Conservation (phyloP, 2,797 vertebrate genomes). For the Sebastes jordani region DNA sequence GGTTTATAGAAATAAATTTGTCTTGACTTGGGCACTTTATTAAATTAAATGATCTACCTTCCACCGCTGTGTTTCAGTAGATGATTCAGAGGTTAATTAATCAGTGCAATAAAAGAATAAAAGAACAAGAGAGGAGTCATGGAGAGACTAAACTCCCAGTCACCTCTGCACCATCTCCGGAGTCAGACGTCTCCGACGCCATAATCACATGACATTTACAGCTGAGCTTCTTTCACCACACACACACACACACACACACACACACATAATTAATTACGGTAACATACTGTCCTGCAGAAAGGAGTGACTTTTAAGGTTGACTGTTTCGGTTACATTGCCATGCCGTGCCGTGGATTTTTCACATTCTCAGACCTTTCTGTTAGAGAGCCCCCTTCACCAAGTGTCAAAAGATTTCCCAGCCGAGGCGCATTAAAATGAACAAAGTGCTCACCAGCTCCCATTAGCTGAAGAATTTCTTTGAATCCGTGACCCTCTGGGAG, state of each 20-base stretch:
- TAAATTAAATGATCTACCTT: not conserved
- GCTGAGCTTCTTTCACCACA: not conserved
- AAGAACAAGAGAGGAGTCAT: not conserved
- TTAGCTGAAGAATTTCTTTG: constrained; percentile 65
- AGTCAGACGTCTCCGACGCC: not conserved
- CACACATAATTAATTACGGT: constrained; percentile 23
- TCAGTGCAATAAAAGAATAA: not conserved
- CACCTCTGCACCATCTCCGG: not conserved
- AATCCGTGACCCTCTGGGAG: constrained; percentile 61
- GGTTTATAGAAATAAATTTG: not conserved
- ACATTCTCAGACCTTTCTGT: constrained; percentile 48
- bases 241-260: not conserved
- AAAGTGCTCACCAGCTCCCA: constrained; percentile 68
- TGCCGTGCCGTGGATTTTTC: constrained; percentile 14
- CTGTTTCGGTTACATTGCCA: constrained; percentile 7
- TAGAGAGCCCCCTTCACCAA: constrained; percentile 11
- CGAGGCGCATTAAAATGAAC: constrained; percentile 67
- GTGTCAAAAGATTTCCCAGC: constrained; percentile 65
- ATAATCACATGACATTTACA: constrained; percentile 54
- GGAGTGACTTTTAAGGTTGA: constrained; percentile 42
- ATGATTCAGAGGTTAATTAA: not conserved
- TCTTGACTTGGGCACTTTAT: not conserved
- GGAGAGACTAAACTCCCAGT: not conserved
- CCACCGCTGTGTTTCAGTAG: not conserved
- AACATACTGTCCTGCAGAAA: not conserved